phyloP scores from a whole-genome alignment of 1,140 invertebrate genomes.

The Linepithema humile region DNA sequence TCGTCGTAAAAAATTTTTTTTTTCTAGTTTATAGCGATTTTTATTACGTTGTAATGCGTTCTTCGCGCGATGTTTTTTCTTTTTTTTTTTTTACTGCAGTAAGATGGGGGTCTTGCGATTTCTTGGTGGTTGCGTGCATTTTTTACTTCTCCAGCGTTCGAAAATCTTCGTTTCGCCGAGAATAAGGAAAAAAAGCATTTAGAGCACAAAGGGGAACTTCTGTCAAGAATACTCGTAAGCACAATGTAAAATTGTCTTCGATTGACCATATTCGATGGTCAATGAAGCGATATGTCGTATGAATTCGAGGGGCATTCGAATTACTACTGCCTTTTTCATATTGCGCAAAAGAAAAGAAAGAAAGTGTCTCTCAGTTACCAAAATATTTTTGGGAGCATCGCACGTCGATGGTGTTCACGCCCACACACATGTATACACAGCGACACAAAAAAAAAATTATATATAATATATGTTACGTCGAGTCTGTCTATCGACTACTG shows the following conservation, averaged over 20 bases:
- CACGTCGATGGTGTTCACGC: slow-evolving; percentile 52
- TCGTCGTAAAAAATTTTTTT: slow-evolving; percentile 59
- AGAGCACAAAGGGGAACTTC: slow-evolving; percentile 35
- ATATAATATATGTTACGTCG: slow-evolving; percentile 44
- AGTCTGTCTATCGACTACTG: slow-evolving; percentile 43
- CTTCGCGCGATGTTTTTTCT: slow-evolving; percentile 58
- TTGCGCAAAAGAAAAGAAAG: slow-evolving; percentile 52
- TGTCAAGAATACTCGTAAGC: slow-evolving; percentile 12
- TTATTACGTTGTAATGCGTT: slow-evolving; percentile 65
- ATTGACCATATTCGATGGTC: slow-evolving; percentile 6
- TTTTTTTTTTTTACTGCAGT: slow-evolving; percentile 69
- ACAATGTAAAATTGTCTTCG: slow-evolving; percentile 38
- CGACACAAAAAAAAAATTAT: not conserved
- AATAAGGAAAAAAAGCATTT: slow-evolving; percentile 1
- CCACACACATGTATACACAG: not conserved
- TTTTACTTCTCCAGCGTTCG: slow-evolving; percentile 37
- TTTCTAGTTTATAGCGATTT: slow-evolving; percentile 74
- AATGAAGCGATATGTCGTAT: slow-evolving; percentile 1
- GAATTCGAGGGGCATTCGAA: slow-evolving; percentile 64
- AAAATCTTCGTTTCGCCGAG: slow-evolving; percentile 67
- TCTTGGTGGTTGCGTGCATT: slow-evolving; percentile 54
- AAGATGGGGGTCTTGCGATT: slow-evolving; percentile 27
- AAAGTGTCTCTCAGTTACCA: slow-evolving; percentile 67
- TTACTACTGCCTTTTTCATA: slow-evolving; percentile 64
- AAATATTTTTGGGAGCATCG: slow-evolving; percentile 57